Evolutionary conservation across 2,888 invertebrate genomes (phyloP).

Genomic region (Zeuzera pyrina): DNA sequence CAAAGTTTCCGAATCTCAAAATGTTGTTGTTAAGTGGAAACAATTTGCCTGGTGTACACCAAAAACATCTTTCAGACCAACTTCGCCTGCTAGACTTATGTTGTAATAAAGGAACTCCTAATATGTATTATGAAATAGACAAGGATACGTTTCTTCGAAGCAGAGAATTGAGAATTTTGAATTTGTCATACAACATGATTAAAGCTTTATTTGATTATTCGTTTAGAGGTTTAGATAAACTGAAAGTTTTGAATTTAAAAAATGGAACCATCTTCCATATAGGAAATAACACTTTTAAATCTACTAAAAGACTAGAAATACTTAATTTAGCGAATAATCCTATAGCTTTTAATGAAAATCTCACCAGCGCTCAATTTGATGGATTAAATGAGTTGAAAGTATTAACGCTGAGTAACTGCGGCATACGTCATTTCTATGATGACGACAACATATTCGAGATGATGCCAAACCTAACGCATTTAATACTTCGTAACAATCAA

Average conservation of each 20-base stretch:
- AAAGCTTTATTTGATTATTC: slow-evolving; percentile 61
- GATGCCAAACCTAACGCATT: slow-evolving; percentile 60
- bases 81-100: slow-evolving; percentile 66
- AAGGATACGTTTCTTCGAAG: slow-evolving; percentile 62
- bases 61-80: slow-evolving; percentile 57
- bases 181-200: slow-evolving; percentile 69
- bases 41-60: slow-evolving; percentile 64
- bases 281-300: slow-evolving; percentile 55
- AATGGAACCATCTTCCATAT: slow-evolving; percentile 67
- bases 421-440: slow-evolving; percentile 49
- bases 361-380: slow-evolving; percentile 51
- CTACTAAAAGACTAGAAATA: slow-evolving; percentile 49
- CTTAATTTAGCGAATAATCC: slow-evolving; percentile 72
- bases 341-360: slow-evolving; percentile 48
- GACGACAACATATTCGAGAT: slow-evolving; percentile 64
- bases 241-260: slow-evolving; percentile 63
- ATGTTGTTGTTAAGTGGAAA: slow-evolving; percentile 67
- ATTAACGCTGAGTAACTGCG: slow-evolving; percentile 63
- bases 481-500: slow-evolving; percentile 64
- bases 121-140: slow-evolving; percentile 64
- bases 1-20: slow-evolving; percentile 63
- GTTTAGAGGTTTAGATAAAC: slow-evolving; percentile 61
- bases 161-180: slow-evolving; percentile 55
- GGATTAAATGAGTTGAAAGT: slow-evolving; percentile 63
- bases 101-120: slow-evolving; percentile 54